Evolutionary conservation across 2,797 vertebrate species (phyloP).

Genomic region (Mormyrus hasselquistii): DNA sequence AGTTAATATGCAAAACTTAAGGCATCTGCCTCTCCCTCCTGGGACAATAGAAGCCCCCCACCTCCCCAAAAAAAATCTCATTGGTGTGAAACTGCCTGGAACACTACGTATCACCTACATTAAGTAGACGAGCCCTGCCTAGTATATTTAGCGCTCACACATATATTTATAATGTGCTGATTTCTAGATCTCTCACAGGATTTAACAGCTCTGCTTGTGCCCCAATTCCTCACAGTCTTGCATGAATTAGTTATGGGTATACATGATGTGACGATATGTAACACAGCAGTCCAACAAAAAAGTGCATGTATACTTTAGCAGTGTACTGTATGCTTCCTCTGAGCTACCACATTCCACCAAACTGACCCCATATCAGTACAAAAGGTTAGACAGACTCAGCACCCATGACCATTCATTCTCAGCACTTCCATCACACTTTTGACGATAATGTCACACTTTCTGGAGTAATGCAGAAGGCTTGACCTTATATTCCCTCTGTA

Average conservation of each 20-base stretch:
- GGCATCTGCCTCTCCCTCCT: background rate
- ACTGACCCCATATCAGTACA: background rate
- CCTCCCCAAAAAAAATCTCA: background rate
- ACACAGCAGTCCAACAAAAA: background rate
- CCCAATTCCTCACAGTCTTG: background rate
- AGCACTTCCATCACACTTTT: slow-evolving; percentile 4
- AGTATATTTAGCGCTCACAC: background rate
- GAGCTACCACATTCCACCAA: background rate
- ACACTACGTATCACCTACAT: background rate
- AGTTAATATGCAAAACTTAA: background rate
- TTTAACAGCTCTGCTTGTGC: background rate
- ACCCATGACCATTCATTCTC: background rate
- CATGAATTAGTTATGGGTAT: background rate
- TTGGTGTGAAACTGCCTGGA: background rate
- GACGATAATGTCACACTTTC: background rate
- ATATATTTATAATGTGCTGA: background rate
- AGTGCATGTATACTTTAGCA: background rate
- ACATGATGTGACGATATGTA: background rate
- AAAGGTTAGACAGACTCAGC: background rate
- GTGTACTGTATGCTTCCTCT: background rate
- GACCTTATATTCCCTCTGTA: background rate
- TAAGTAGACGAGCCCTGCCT: background rate
- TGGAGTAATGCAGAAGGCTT: background rate
- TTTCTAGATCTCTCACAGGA: background rate
- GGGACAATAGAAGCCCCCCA: background rate